Evolutionary conservation across 2,113 vertebrate genomes (phyloP).

Genomic region (Lepus timidus): DNA sequence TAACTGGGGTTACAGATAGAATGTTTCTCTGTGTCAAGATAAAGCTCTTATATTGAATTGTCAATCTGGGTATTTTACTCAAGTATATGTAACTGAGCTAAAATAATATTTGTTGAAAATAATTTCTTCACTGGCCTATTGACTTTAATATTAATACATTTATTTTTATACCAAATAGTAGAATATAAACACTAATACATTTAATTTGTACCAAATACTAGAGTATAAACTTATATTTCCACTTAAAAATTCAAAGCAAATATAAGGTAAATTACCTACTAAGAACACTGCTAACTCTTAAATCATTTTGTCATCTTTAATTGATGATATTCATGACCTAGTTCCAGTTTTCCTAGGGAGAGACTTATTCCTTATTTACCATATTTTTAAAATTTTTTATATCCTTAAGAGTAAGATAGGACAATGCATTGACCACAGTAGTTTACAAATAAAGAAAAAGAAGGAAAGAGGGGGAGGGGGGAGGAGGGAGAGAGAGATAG

Average conservation of each 20-base stretch:
- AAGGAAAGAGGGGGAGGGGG: not conserved
- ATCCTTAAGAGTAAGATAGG: not conserved
- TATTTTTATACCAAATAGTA: not conserved
- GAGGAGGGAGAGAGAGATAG: not conserved
- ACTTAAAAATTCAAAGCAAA: not conserved
- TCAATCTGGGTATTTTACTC: not conserved
- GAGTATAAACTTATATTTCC: not conserved
- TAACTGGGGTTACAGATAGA: not conserved
- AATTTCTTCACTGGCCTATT: not conserved
- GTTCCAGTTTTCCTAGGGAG: not conserved
- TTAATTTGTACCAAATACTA: not conserved
- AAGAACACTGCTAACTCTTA: not conserved
- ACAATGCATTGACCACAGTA: not conserved
- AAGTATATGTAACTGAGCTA: not conserved
- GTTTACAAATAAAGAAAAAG: not conserved
- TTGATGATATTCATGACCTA: not conserved
- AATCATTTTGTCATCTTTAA: not conserved
- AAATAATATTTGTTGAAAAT: not conserved
- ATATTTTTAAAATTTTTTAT: not conserved
- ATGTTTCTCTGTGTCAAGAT: not conserved
- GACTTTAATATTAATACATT: not conserved
- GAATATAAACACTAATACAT: not conserved
- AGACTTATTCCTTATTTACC: not conserved
- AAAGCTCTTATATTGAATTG: not conserved
- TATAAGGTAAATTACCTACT: not conserved